These are phyloP conservation scores for Cryptotermes secundus DNA, from an alignment of 1,140 invertebrate genomes.

Conservation along the genomic window DNA sequence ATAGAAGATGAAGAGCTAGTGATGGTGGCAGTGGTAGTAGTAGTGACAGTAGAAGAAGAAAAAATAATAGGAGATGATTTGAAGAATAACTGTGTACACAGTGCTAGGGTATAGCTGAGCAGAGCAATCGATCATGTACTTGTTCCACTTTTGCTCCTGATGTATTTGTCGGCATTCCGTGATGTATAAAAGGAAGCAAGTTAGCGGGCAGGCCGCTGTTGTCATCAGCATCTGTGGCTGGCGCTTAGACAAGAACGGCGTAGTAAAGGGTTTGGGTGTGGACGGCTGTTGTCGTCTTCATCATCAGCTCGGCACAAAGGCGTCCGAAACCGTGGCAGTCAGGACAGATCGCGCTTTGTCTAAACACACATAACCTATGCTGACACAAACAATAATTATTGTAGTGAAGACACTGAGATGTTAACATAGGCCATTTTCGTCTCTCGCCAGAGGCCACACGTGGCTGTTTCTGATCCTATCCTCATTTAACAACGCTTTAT, in stretches of 20 bases:
- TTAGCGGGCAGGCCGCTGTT: not conserved
- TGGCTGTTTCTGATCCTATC: no score
- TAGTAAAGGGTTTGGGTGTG: not conserved
- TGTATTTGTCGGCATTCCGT: slow-evolving; percentile 11
- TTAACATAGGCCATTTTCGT: not conserved
- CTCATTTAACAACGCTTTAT: no score
- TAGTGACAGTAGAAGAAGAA: no score
- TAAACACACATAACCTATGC: not conserved
- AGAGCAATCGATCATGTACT: not conserved
- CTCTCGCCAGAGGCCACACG: no score
- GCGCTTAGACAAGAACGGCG: not conserved
- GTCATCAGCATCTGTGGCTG: not conserved
- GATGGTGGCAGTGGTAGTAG: no score
- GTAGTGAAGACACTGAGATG: not conserved
- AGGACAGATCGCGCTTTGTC: not conserved
- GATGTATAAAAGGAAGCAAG: slow-evolving; percentile 3
- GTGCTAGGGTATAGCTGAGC: not conserved
- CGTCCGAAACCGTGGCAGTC: not conserved
- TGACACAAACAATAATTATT: slow-evolving; percentile 15
- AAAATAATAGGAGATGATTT: no score
- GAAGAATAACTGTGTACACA: no score
- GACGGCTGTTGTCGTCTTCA: not conserved
- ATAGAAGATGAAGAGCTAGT: no score
- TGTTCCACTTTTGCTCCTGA: not conserved
- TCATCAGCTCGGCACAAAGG: not conserved